phyloP scores from a whole-genome alignment of 2,113 vertebrate genomes.

The Brachyhypopomus occidentalis region DNA sequence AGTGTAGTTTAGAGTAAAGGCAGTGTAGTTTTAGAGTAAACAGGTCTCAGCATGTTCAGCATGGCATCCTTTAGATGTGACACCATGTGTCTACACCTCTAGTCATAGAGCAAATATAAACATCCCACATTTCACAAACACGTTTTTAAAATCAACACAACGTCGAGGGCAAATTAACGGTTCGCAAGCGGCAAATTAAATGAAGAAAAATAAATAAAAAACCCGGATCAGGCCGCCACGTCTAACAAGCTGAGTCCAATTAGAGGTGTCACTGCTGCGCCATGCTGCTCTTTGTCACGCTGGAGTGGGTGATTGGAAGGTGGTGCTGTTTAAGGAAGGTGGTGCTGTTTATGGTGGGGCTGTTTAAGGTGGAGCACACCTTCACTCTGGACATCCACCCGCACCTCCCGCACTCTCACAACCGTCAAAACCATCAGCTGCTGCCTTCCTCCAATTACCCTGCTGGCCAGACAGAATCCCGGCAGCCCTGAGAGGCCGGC shows the following conservation, averaged over 20 bases:
- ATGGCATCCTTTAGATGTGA: background rate
- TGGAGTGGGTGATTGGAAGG: conserved; percentile 47
- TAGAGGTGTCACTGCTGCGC: conserved; percentile 71
- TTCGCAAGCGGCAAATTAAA: background rate
- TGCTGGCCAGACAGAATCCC: background rate
- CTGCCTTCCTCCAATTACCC: background rate
- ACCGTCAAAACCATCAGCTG: too few relatives aligned
- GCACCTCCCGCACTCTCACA: background rate
- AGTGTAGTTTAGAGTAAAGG: too few relatives aligned
- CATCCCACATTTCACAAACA: conserved; percentile 6
- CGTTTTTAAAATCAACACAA: conserved; percentile 31
- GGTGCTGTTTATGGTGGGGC: background rate
- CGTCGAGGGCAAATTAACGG: conserved; percentile 27
- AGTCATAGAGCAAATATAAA: conserved; percentile 1
- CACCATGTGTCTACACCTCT: background rate
- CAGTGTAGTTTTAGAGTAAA: too few relatives aligned
- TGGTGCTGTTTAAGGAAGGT: conserved; percentile 10
- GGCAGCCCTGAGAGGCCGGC: too few relatives aligned
- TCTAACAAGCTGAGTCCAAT: conserved; percentile 70
- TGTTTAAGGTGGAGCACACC: background rate
- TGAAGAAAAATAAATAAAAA: conserved; percentile 18
- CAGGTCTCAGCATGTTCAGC: background rate
- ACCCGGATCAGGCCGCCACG: conserved; percentile 17
- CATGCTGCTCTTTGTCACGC: conserved; percentile 61
- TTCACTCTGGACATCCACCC: conserved; percentile 10